Percentiles rank a stretch among this genome's conserved stretches.
These are phyloP conservation scores for Pantherophis alleghaniensis DNA, from an alignment of 2,797 vertebrate species.

Conservation along the genomic window DNA sequence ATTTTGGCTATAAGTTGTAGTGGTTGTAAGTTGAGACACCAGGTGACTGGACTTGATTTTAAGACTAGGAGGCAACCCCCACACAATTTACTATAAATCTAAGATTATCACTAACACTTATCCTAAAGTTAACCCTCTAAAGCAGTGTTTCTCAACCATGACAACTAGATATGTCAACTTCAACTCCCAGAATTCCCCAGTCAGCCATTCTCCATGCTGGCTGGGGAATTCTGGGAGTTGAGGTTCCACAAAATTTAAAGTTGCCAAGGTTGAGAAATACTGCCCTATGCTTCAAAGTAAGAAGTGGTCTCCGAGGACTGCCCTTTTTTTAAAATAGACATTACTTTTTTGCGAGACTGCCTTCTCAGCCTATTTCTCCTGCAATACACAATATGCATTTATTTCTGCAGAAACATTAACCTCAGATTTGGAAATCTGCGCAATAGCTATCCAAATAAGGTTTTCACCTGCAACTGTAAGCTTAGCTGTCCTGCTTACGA, in stretches of 20 bases:
- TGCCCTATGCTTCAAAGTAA: background rate
- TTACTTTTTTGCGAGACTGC: background rate
- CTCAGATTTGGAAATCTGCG: background rate
- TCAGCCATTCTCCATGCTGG: background rate
- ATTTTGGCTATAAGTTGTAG: background rate
- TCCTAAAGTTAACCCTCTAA: background rate
- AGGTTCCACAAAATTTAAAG: background rate
- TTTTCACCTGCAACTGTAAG: constrained; percentile 88
- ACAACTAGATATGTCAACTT: background rate
- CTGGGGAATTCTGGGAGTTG: background rate
- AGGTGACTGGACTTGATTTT: background rate
- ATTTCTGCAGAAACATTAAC: background rate
- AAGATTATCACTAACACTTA: background rate
- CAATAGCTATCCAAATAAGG: background rate
- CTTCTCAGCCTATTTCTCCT: background rate
- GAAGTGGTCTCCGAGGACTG: background rate
- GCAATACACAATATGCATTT: background rate
- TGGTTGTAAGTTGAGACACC: background rate
- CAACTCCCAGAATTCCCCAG: background rate
- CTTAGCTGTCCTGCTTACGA: constrained; percentile 88
- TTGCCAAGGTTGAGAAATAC: background rate
- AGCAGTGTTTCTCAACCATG: background rate
- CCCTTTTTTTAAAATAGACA: background rate
- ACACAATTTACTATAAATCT: background rate
- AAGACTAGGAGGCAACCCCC: background rate